A percentile compares a stretch with the other conserved stretches of the same genome.
Conservation (phyloP, 2,888 invertebrate species). For the Drosophila infuscata region DNA sequence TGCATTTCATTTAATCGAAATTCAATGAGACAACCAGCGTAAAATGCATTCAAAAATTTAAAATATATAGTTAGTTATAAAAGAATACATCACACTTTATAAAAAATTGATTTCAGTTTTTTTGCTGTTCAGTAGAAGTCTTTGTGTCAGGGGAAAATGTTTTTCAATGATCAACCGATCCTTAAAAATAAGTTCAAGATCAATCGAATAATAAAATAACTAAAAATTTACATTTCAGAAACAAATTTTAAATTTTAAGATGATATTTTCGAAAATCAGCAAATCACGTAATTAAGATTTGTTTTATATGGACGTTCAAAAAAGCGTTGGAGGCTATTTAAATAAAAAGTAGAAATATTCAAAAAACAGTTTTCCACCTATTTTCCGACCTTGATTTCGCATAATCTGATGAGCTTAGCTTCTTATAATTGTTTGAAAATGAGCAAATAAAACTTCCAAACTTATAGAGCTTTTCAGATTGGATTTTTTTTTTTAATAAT, state of each 20-base stretch:
- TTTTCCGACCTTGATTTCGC: not conserved
- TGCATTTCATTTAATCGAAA: not conserved
- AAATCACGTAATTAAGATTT: not conserved
- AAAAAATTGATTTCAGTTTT: no score
- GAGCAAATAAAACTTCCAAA: not conserved
- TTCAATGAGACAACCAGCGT: not conserved
- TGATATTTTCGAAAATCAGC: fast-evolving
- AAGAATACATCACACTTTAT: no score
- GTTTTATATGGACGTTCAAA: not conserved
- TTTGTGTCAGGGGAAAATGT: no score
- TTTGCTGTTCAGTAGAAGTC: no score
- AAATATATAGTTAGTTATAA: not conserved
- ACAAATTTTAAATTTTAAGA: not conserved
- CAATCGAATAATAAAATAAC: not conserved
- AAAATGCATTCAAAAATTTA: not conserved
- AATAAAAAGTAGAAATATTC: not conserved
- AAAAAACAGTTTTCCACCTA: no score
- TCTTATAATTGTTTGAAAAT: not conserved
- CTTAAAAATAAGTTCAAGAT: not conserved
- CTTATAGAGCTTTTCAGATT: not conserved
- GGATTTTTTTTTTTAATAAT: not conserved
- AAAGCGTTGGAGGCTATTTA: not conserved
- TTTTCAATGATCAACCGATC: not conserved
- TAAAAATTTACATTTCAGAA: not conserved
- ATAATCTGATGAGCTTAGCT: not conserved